Conservation (phyloP, 2,888 invertebrate genomes). For the Andrena marginata region DNA sequence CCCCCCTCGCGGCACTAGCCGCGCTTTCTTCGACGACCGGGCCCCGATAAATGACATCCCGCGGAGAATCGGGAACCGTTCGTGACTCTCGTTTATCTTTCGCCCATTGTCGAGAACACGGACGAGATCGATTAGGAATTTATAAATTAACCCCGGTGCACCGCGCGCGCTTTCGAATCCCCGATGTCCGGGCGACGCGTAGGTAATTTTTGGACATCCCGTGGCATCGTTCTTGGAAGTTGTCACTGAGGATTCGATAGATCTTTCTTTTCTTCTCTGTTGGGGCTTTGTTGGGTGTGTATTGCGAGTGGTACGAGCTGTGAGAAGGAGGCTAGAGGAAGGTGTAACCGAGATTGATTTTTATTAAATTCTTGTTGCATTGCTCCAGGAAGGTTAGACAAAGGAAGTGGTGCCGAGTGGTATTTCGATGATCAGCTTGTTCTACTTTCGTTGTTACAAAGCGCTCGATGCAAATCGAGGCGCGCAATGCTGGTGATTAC, state of each 20-base stretch:
- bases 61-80: slow-evolving; percentile 14
- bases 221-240: neutral
- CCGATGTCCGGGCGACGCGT: neutral
- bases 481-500: slow-evolving; percentile 7
- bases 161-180: slow-evolving; percentile 31
- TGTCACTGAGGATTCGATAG: too few species aligned
- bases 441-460: neutral
- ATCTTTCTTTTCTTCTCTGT: too few species aligned
- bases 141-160: slow-evolving; percentile 33
- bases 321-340: too few species aligned
- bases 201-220: neutral
- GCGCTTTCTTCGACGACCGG: slow-evolving; percentile 60
- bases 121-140: slow-evolving; percentile 30
- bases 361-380: too few species aligned
- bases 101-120: slow-evolving; percentile 17
- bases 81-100: slow-evolving; percentile 36
- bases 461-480: neutral
- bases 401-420: neutral
- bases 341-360: too few species aligned
- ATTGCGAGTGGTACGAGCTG: too few species aligned
- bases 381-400: too few species aligned
- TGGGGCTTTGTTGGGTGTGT: too few species aligned
- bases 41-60: slow-evolving; percentile 46
- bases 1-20: slow-evolving; percentile 43
- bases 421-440: slow-evolving; percentile 1